A percentile compares a stretch with the other conserved stretches of the same genome.
phyloP scores from a whole-genome alignment of 2,113 vertebrate species.

The Myrmecobius fasciatus region DNA sequence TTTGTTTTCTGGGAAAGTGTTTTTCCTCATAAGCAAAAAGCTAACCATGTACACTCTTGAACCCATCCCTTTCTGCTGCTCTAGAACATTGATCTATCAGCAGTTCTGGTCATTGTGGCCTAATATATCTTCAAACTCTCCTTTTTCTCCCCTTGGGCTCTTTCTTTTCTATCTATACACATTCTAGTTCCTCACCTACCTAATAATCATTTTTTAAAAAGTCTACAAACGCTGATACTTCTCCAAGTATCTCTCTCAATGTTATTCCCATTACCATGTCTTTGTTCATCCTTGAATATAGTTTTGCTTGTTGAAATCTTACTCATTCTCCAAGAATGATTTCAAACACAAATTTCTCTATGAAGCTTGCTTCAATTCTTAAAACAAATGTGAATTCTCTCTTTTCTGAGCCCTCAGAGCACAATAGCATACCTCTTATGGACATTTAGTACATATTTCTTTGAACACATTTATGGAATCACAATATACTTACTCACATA shows the following conservation, averaged over 20 bases:
- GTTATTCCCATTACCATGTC: not conserved
- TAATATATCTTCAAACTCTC: not conserved
- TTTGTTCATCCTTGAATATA: not conserved
- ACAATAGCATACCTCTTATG: not conserved
- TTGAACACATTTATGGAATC: not conserved
- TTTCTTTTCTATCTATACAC: not conserved
- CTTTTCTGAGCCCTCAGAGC: not conserved
- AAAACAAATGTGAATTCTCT: not conserved
- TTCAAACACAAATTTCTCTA: not conserved
- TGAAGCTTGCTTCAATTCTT: not conserved
- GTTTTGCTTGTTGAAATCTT: not conserved
- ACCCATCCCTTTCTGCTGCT: not conserved
- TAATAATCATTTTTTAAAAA: not conserved
- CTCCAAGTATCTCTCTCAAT: not conserved
- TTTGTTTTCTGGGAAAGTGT: no score
- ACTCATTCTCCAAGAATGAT: not conserved
- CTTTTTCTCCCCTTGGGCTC: not conserved
- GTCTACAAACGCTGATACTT: not conserved
- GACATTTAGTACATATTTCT: not conserved
- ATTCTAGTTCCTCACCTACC: not conserved
- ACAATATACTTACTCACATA: not conserved
- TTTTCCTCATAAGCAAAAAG: not conserved
- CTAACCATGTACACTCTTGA: not conserved
- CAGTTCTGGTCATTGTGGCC: not conserved
- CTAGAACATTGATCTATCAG: not conserved